phyloP scores from a whole-genome alignment of 2,888 invertebrate genomes.

The Drosophila atripex region DNA sequence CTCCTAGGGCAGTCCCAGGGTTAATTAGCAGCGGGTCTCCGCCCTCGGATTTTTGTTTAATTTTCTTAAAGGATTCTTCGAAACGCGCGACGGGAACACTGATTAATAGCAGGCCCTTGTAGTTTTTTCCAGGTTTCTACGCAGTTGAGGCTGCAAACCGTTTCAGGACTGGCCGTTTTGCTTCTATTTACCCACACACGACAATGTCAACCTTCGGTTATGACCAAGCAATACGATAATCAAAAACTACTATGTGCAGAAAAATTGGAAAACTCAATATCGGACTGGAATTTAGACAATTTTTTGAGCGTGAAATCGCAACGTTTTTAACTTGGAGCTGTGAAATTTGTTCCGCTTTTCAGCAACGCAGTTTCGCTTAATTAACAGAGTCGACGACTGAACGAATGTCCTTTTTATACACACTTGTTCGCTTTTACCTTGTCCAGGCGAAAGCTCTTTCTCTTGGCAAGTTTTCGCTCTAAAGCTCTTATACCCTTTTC shows the following conservation, averaged over 20 bases:
- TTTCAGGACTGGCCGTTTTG: constrained; percentile 49
- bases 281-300: constrained; percentile 19
- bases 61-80: constrained; percentile 34
- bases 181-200: constrained; percentile 20
- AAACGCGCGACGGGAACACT: constrained; percentile 4
- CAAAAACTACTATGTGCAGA: neutral
- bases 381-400: constrained; percentile 77
- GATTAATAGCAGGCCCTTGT: constrained; percentile 25
- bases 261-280: constrained; percentile 3
- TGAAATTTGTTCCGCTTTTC: constrained; percentile 53
- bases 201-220: constrained; percentile 42
- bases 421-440: constrained; percentile 82
- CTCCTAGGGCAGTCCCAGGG: constrained; percentile 28
- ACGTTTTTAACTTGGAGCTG: constrained; percentile 18
- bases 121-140: constrained; percentile 46
- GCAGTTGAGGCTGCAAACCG: constrained; percentile 56
- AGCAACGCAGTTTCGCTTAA: constrained; percentile 69
- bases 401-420: constrained; percentile 79
- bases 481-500: neutral
- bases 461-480: constrained; percentile 31
- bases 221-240: constrained; percentile 3
- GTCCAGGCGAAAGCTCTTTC: constrained; percentile 59
- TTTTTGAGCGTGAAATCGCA: constrained; percentile 45
- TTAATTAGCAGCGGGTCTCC: constrained; percentile 46
- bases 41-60: constrained; percentile 33